Base-by-base conservation (phyloP, 2,113 vertebrate genomes). In the Muscicapa adusta region DNA sequence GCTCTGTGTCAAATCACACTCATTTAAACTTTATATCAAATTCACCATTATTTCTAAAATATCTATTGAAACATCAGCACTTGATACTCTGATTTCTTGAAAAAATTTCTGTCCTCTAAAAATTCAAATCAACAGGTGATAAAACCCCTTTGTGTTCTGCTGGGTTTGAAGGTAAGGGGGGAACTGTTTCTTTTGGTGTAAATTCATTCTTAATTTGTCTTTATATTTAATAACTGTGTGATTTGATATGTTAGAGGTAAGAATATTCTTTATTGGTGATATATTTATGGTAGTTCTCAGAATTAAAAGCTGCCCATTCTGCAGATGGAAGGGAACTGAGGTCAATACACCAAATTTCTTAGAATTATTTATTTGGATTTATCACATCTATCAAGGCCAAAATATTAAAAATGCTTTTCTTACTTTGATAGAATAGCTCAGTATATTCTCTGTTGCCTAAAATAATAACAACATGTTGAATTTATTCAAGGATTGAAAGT, bases 401-500 rank as follows among this genome's bases (percentile, higher is more conserved):
- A 60, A 47, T 43, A 47, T 3, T 45, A 24, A 65, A 31, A 75
- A 43, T 45, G 42, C 8, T 22, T 68, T 11, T 54, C 14, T 12
- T 78, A 2, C 22, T 89, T 60, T 78, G 61, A 40, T 79, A 7
- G 5, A 38, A 10, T 53, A 75, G 51, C 14, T 62, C 28, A 4
- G 0, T 60, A 4, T 61, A 11, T 34, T 78, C 12, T 89, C 47
- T 80, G 68, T 43, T 84, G 65, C 48, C 33, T 92, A 67, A 96
- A 95, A 62, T 97, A 96, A 92, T 93, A 13, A 93, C 80, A 34
- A 88, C 86, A 88, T 93, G 71, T 88, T 95, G 54, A 78, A 78
- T 97, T 97, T 97, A n/a, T 97, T 96, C 26, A 97, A 97, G 93
- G 93, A 2, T 36, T 96, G 81, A 97, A 97, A 92, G 56, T 97